Percentiles rank a stretch among this genome's conserved stretches.
These are phyloP conservation scores for Dendropsophus ebraccatus DNA, from an alignment of 2,113 vertebrate genomes.

Conservation along the genomic window DNA sequence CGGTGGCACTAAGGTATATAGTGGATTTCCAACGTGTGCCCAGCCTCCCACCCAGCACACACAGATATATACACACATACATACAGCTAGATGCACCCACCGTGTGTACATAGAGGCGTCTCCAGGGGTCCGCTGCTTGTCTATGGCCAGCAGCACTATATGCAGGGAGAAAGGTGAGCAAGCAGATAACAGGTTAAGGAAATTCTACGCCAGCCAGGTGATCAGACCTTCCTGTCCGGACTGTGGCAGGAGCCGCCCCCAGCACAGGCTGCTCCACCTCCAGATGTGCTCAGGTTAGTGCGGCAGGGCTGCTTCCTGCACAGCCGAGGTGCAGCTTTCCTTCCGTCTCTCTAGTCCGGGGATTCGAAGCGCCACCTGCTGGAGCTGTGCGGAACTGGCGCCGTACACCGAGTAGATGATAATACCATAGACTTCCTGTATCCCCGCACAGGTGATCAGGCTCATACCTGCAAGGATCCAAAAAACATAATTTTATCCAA, in stretches of 20 bases:
- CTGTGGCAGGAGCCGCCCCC: not conserved
- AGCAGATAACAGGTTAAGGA: slow-evolving; percentile 32
- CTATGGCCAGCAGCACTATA: not conserved
- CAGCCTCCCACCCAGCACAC: not conserved
- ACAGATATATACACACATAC: not conserved
- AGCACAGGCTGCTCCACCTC: slow-evolving; percentile 40
- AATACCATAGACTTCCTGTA: not conserved
- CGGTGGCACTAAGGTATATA: not conserved
- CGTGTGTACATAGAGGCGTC: slow-evolving; percentile 50
- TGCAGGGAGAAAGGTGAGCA: not conserved
- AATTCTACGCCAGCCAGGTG: slow-evolving; percentile 32
- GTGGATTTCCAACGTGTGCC: not conserved
- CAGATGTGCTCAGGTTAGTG: slow-evolving; percentile 48
- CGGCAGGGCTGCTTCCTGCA: slow-evolving; percentile 43
- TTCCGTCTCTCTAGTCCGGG: slow-evolving; percentile 19
- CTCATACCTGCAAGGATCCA: too few species aligned
- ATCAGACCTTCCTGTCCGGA: not conserved
- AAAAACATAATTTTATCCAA: too few species aligned
- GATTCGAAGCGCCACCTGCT: slow-evolving; percentile 27
- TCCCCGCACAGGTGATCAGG: too few species aligned
- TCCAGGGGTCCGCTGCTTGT: slow-evolving; percentile 43
- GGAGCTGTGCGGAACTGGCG: slow-evolving; percentile 6
- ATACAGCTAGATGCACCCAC: slow-evolving; percentile 31
- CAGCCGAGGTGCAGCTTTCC: slow-evolving; percentile 40
- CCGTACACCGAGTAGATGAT: too few species aligned